Conservation (phyloP, 2,113 vertebrate genomes). For the Lucifuga dentata region DNA sequence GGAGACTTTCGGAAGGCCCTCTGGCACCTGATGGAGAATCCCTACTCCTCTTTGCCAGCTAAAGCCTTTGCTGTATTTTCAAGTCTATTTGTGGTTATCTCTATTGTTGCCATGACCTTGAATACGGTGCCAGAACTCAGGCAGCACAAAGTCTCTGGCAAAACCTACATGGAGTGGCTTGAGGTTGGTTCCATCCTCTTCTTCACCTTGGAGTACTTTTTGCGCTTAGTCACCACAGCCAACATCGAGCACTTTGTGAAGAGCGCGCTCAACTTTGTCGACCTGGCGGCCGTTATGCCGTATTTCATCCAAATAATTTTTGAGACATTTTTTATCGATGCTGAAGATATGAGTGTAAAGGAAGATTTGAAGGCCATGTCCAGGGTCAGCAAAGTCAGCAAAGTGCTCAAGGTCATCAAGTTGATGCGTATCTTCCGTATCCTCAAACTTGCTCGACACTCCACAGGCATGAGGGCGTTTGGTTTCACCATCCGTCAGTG, state of each 20-base stretch:
- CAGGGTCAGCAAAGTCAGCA: constrained; percentile 90
- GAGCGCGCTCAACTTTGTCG: constrained; percentile 89
- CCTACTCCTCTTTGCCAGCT: constrained; percentile 88
- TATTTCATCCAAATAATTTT: constrained; percentile 91
- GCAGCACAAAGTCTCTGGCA: constrained; percentile 78
- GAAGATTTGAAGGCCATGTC: constrained; percentile 89
- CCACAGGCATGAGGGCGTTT: constrained; percentile 91
- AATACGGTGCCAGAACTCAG: constrained; percentile 90
- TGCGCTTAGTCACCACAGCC: constrained; percentile 87
- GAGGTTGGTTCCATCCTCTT: constrained; percentile 89
- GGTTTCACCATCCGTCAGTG: constrained; percentile 94
- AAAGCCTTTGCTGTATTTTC: constrained; percentile 90
- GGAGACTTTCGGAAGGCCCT: constrained; percentile 81
- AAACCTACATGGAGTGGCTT: constrained; percentile 87
- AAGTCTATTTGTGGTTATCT: constrained; percentile 90
- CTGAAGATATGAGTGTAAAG: constrained; percentile 75
- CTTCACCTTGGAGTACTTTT: constrained; percentile 89
- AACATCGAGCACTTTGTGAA: constrained; percentile 86
- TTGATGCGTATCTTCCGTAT: constrained; percentile 94
- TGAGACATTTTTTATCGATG: constrained; percentile 83
- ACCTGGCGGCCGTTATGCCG: constrained; percentile 91
- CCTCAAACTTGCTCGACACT: constrained; percentile 91
- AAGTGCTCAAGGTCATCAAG: constrained; percentile 91
- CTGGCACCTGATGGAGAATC: constrained; percentile 92
- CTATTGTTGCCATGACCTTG: constrained; percentile 90